Evolutionary conservation across 1,140 invertebrate genomes (phyloP).

Genomic region (Bombus vancouverensis): DNA sequence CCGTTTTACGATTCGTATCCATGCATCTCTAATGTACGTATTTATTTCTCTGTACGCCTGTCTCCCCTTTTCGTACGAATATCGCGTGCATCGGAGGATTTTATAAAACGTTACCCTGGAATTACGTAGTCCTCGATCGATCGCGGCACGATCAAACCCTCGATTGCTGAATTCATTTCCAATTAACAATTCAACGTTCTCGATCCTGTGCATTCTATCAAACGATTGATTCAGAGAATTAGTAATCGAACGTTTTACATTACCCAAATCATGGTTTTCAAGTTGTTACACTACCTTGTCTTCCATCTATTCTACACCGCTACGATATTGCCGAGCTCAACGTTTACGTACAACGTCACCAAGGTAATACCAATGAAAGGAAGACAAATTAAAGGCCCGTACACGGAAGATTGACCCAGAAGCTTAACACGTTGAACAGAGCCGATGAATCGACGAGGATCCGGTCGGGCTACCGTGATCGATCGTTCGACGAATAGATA

Average conservation of each 20-base stretch:
- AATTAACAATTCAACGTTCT: no score
- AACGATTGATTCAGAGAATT: neutral
- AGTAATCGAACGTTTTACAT: no score
- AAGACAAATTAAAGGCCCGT: neutral
- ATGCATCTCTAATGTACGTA: neutral
- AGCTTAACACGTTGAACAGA: neutral
- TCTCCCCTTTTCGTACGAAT: neutral
- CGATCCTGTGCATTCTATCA: no score
- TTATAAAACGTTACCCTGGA: constrained; percentile 63
- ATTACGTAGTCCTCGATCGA: constrained; percentile 48
- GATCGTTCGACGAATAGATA: constrained; percentile 26
- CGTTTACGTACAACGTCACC: no score
- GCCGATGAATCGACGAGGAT: neutral
- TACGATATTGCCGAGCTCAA: no score
- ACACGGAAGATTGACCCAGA: neutral
- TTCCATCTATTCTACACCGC: no score
- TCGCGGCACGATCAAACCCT: constrained; percentile 14
- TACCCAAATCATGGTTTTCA: no score
- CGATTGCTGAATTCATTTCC: no score
- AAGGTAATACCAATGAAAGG: neutral
- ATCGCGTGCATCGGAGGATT: constrained; percentile 10
- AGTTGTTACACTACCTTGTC: no score
- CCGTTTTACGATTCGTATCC: neutral
- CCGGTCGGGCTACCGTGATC: neutral
- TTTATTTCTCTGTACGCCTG: neutral